Conservation (phyloP, 2,797 vertebrate genomes). For the Sarcoramphus papa region DNA sequence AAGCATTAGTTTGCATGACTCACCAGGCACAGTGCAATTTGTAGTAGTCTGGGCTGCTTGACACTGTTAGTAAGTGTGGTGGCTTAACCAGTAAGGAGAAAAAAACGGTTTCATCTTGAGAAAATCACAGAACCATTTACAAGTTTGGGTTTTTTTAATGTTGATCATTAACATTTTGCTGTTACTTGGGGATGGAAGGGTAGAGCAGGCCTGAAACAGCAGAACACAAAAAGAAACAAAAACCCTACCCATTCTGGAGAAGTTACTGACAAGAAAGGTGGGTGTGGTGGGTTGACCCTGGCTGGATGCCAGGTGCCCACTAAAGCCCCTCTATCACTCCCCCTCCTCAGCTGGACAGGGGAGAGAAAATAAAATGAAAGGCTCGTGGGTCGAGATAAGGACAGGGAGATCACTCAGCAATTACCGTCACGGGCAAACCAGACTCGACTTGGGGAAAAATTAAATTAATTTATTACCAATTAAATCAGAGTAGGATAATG, state of each 20-base stretch:
- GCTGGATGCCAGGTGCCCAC: no score
- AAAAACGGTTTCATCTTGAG: background rate
- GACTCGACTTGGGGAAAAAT: no score
- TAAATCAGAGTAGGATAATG: no score
- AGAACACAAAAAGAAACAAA: background rate
- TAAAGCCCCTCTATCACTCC: no score
- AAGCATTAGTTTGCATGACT: slow-evolving; percentile 31
- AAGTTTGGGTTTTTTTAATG: background rate
- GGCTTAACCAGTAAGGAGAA: background rate
- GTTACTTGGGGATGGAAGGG: background rate
- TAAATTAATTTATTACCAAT: no score
- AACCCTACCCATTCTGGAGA: background rate
- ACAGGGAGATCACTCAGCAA: no score
- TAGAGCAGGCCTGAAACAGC: background rate
- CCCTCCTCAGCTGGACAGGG: no score
- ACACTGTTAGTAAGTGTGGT: slow-evolving; percentile 7
- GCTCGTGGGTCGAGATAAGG: no score
- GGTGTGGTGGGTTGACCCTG: no score
- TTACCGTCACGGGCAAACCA: no score
- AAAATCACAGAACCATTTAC: background rate
- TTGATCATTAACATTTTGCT: background rate
- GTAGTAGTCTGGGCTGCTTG: slow-evolving; percentile 13
- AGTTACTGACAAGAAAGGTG: background rate
- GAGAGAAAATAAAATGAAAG: no score
- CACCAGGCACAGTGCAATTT: background rate